Evolutionary conservation across 2,797 vertebrate genomes (phyloP).

Genomic region (Typhlichthys subterraneus): DNA sequence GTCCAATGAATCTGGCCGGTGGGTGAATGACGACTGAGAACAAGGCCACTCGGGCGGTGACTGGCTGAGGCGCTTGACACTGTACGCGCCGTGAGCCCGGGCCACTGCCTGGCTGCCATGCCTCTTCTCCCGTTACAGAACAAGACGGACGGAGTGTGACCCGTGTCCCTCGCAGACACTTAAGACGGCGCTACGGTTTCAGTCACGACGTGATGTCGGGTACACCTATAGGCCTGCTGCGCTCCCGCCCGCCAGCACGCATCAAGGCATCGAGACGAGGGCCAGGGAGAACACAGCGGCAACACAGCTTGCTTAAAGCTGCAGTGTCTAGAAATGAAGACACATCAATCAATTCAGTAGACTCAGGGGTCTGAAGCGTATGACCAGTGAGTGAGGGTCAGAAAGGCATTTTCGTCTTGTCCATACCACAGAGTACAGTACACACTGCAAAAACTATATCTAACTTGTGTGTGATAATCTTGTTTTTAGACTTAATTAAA

Average conservation of each 20-base stretch:
- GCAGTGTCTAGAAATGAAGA: background rate
- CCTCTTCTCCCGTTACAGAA: constrained; percentile 60
- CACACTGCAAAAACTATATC: no score
- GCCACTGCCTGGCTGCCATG: constrained; percentile 45
- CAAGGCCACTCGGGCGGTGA: constrained; percentile 57
- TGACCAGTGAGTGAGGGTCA: no score
- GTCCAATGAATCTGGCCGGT: constrained; percentile 44
- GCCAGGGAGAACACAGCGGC: constrained; percentile 32
- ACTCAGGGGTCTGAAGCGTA: no score
- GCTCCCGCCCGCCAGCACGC: constrained; percentile 26
- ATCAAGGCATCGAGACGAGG: constrained; percentile 25
- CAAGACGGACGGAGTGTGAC: constrained; percentile 54
- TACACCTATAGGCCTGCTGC: constrained; percentile 13
- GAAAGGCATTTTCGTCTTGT: no score
- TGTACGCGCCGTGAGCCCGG: constrained; percentile 41
- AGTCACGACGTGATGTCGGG: constrained; percentile 49
- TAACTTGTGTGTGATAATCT: no score
- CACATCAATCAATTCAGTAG: no score
- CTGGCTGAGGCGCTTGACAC: constrained; percentile 28
- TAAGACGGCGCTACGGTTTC: constrained; percentile 67
- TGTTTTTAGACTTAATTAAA: no score
- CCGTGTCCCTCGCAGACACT: constrained; percentile 51
- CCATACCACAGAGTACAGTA: no score
- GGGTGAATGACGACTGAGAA: constrained; percentile 51
- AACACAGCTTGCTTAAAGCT: constrained; percentile 2